Evolutionary conservation across 2,888 invertebrate species (phyloP).

Genomic region (Pseudococcus viburni): DNA sequence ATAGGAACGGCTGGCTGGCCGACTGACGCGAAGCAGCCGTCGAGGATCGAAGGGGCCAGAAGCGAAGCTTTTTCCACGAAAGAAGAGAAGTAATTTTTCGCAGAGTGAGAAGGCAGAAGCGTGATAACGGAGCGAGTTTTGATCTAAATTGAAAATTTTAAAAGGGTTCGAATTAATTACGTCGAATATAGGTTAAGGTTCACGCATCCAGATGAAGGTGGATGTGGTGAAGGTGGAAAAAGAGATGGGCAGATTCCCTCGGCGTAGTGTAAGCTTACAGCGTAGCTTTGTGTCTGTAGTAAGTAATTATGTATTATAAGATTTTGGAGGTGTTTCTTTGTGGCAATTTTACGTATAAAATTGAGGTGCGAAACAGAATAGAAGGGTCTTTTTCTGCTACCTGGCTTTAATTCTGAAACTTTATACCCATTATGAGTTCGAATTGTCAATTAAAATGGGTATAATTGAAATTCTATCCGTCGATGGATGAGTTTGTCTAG

Average conservation of each 20-base stretch:
- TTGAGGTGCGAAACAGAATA: too few species aligned
- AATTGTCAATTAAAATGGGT: too few species aligned
- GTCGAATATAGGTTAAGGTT: slow-evolving; percentile 14
- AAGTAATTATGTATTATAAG: too few species aligned
- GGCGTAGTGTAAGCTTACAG: not conserved
- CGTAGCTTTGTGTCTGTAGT: too few species aligned
- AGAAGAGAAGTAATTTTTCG: not conserved
- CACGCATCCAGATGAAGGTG: not conserved
- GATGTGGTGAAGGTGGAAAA: slow-evolving; percentile 3
- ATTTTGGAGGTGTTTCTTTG: too few species aligned
- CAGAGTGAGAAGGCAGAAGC: not conserved
- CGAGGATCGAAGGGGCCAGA: not conserved
- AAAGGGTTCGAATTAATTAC: slow-evolving; percentile 14
- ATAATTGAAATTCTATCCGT: too few species aligned
- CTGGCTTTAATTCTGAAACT: too few species aligned
- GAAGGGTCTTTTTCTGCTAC: too few species aligned
- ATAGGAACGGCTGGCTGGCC: not conserved
- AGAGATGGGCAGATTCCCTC: not conserved
- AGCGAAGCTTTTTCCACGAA: not conserved
- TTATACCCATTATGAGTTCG: too few species aligned
- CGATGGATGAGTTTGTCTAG: too few species aligned
- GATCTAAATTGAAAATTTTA: slow-evolving; percentile 14
- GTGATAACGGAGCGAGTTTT: not conserved
- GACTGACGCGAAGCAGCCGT: not conserved
- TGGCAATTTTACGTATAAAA: too few species aligned